Conservation (phyloP, 2,888 invertebrate species). For the Stenichneumon culpator region DNA sequence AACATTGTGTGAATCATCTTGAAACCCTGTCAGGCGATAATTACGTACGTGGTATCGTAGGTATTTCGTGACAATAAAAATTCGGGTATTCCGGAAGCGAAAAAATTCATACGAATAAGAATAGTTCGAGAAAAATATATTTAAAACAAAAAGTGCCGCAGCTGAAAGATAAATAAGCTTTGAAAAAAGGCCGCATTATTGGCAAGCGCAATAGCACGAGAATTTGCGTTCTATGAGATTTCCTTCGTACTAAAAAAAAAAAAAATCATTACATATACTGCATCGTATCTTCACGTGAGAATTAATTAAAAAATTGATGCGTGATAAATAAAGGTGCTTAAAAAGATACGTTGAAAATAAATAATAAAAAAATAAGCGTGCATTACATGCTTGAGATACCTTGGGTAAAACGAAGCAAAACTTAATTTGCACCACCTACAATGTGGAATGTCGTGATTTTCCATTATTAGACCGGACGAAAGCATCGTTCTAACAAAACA, state of each 20-base stretch:
- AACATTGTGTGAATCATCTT: conserved; percentile 72
- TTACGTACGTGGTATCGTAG: conserved; percentile 63
- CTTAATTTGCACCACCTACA: conserved; percentile 82
- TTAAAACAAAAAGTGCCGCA: conserved; percentile 47
- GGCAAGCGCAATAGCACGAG: conserved; percentile 66
- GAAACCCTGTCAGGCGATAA: conserved; percentile 54
- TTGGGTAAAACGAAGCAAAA: conserved; percentile 78
- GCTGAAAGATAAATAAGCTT: conserved; percentile 49
- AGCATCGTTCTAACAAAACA: conserved; percentile 79
- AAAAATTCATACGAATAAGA: conserved; percentile 40
- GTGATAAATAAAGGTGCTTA: conserved; percentile 61
- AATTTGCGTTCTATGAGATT: conserved; percentile 58
- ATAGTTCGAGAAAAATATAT: conserved; percentile 22
- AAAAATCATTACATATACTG: conserved; percentile 56
- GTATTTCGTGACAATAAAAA: conserved; percentile 47
- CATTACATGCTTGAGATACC: conserved; percentile 82
- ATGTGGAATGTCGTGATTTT: conserved; percentile 83
- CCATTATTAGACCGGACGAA: conserved; percentile 78
- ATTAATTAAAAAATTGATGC: conserved; percentile 66
- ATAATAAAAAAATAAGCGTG: conserved; percentile 84
- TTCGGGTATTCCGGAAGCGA: conserved; percentile 52
- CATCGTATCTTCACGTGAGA: conserved; percentile 68
- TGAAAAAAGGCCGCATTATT: conserved; percentile 55
- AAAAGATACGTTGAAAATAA: conserved; percentile 77
- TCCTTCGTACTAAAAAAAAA: conserved; percentile 45